Evolutionary conservation across 1,140 invertebrate genomes (phyloP).

Genomic region (Saccostrea glomerata): DNA sequence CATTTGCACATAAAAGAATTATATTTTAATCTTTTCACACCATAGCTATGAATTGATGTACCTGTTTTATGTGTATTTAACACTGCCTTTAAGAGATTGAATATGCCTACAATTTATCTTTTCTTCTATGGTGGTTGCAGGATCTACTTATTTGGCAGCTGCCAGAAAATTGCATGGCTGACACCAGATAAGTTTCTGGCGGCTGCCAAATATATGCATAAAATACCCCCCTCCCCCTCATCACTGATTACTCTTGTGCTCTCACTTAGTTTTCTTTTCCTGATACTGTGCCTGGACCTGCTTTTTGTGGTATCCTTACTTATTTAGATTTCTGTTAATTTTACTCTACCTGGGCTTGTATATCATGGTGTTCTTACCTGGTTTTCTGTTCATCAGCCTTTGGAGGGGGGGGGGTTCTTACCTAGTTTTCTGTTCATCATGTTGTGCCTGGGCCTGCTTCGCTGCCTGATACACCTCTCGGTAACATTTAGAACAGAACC

Average conservation of each 20-base stretch:
- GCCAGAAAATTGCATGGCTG: too few relatives aligned
- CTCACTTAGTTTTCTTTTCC: constrained; percentile 37
- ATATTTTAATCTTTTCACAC: too few relatives aligned
- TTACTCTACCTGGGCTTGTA: constrained; percentile 65
- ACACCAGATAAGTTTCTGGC: too few relatives aligned
- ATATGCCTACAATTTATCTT: too few relatives aligned
- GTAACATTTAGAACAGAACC: constrained; percentile 96
- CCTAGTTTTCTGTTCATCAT: constrained; percentile 61
- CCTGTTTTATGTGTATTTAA: too few relatives aligned
- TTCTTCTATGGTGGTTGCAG: too few relatives aligned
- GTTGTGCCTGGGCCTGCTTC: constrained; percentile 70
- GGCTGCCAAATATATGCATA: too few relatives aligned
- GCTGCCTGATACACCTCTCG: constrained; percentile 78
- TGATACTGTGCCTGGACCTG: constrained; percentile 70
- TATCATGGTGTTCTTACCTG: constrained; percentile 35
- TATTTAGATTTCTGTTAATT: not conserved
- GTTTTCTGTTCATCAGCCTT: constrained; percentile 63
- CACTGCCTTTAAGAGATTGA: too few relatives aligned
- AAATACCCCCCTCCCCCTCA: not conserved
- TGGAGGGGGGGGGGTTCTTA: constrained; percentile 63
- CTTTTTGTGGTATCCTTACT: not conserved
- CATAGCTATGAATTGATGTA: too few relatives aligned
- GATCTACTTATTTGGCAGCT: too few relatives aligned
- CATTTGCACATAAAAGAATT: too few relatives aligned
- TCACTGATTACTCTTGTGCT: not conserved